Evolutionary conservation across 2,797 vertebrate species (phyloP).

Genomic region (Premnoplex brunnescens): DNA sequence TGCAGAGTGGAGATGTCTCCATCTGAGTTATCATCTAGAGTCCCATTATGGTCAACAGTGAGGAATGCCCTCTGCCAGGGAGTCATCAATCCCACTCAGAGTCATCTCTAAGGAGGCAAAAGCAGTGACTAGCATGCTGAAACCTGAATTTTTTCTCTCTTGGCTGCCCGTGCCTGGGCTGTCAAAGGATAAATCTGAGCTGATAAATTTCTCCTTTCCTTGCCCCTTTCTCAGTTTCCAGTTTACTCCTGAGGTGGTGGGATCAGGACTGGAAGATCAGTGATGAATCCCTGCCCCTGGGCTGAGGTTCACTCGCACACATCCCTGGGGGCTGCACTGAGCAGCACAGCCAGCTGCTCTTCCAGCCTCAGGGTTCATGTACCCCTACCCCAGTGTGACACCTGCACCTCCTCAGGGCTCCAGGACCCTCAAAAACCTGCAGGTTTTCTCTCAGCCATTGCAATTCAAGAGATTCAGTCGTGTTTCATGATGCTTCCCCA

Average conservation of each 20-base stretch:
- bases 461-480: not conserved
- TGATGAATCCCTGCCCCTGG: not conserved
- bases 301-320: too few relatives aligned
- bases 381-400: not conserved
- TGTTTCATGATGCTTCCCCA: not conserved
- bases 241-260: fast-evolving
- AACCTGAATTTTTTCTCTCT: not conserved
- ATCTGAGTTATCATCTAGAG: not conserved
- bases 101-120: not conserved
- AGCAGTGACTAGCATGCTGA: not conserved
- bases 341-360: not conserved
- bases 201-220: not conserved
- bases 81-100: not conserved
- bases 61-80: not conserved
- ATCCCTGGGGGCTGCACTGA: not conserved
- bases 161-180: not conserved
- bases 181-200: not conserved
- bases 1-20: not conserved
- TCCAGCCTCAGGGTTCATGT: not conserved
- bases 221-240: not conserved
- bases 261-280: not conserved
- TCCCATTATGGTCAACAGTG: not conserved
- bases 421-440: not conserved
- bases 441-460: not conserved
- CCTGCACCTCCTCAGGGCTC: not conserved